A percentile compares a stretch with the other conserved stretches of the same genome.
These are phyloP conservation scores for Melinaea menophilus DNA, from an alignment of 2,888 invertebrate genomes.

Conservation along the genomic window DNA sequence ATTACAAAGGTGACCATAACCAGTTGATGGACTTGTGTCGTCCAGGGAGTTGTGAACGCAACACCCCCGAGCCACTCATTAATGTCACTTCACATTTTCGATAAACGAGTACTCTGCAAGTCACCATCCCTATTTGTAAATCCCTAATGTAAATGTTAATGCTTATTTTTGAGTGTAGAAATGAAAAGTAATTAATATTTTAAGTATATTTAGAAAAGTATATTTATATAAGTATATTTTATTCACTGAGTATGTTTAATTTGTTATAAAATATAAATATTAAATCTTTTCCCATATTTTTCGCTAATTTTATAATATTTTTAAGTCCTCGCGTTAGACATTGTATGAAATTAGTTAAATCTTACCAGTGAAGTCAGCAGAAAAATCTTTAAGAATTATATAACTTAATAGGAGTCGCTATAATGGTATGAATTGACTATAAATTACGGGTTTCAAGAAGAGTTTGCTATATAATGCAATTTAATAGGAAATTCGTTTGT, in stretches of 20 bases:
- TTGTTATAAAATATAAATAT: too few species aligned
- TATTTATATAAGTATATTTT: too few species aligned
- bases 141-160: not conserved
- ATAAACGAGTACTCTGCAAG: not conserved
- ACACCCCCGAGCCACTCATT: not conserved
- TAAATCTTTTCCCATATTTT: too few species aligned
- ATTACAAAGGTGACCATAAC: conserved; percentile 1
- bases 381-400: too few species aligned
- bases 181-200: not conserved
- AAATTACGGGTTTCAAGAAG: conserved; percentile 22
- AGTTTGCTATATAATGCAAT: conserved; percentile 26
- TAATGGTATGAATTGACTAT: conserved; percentile 17
- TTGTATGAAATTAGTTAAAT: not conserved
- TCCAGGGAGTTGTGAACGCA: not conserved
- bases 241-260: too few species aligned
- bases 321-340: too few species aligned
- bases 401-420: conserved; percentile 2
- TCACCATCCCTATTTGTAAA: not conserved
- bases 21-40: not conserved
- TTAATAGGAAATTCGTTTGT: conserved; percentile 45
- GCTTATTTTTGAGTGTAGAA: not conserved
- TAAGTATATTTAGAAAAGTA: not conserved
- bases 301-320: too few species aligned
- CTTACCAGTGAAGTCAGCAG: not conserved
- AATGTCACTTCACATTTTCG: conserved; percentile 5